Evolutionary conservation across 2,797 vertebrate species (phyloP), one percentile per base, ranked within the genome.

Genomic region (Eulemur mongoz): DNA sequence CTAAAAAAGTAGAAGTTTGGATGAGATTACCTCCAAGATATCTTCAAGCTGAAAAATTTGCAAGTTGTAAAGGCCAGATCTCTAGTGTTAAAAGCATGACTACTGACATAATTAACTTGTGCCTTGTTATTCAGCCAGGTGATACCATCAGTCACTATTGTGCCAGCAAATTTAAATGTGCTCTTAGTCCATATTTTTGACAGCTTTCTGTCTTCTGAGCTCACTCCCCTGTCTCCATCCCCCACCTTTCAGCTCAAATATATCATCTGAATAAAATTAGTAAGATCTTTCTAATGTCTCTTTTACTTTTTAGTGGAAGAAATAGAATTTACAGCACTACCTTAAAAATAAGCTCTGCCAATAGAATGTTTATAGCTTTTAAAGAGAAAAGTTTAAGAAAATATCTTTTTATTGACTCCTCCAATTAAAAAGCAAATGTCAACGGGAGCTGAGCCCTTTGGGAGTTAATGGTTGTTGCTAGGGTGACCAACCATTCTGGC

Each of bases 371-470:
- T 97, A 75, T 72, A 94, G 32, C 45, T 94, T 92, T 96, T 40
- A 89, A 94, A 92, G 63, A 95, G 59, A 89, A 89, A 97, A 67
- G 5, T 75, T 89, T 88, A 95, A 95, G 76, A 95, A 97, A 97
- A 92, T 35, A 69, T 48, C 22, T 79, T 94, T 89, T 70, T 82
- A 94, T 84, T 95, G 61, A 69, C 32, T 70, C 15, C 11, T 82
- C 50, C 45, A 91, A 94, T 78, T 89, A 65, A 84, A 94, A 97
- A 85, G 57, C 48, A 93, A 94, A 85, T 22, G 50, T 85, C 73
- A 95, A 3, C 12, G 38, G 48, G 75, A 93, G 8, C 61, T 67
- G 57, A 95, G 52, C 35, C 48, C 69, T 93, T 81, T 89, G 75
- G 9, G 45, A 95, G 54, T 88, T 96, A 82, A 91, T 81, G 76